A percentile compares a stretch with the other conserved stretches of the same genome.
These are phyloP conservation scores for Cyprinodon tularosa DNA, from an alignment of 2,113 vertebrate species.

Conservation along the genomic window DNA sequence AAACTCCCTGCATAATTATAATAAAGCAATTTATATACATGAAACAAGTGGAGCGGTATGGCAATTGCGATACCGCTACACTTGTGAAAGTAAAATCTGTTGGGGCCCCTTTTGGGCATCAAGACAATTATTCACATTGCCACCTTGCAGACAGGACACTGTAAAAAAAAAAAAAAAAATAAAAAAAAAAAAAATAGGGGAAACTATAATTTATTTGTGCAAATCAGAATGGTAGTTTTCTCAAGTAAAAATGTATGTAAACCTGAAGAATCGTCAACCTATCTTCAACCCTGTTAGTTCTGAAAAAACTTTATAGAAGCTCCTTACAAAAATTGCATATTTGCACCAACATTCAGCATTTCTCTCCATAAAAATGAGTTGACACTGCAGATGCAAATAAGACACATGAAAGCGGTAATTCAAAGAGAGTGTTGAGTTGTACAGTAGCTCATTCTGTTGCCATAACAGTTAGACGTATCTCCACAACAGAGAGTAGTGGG, in stretches of 20 bases:
- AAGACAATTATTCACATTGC: too few relatives aligned
- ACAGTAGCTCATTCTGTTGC: constrained; percentile 44
- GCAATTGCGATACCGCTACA: too few relatives aligned
- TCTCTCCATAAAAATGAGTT: background rate
- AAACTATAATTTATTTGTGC: too few relatives aligned
- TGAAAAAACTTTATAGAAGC: background rate
- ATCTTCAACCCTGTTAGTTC: background rate
- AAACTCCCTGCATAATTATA: too few relatives aligned
- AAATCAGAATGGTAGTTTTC: background rate
- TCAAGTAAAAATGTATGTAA: background rate
- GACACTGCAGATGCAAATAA: background rate
- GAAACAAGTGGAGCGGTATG: too few relatives aligned
- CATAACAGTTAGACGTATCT: constrained; percentile 67
- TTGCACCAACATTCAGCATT: background rate
- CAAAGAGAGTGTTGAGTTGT: constrained; percentile 30
- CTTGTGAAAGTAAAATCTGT: too few relatives aligned
- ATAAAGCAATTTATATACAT: too few relatives aligned
- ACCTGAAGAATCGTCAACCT: background rate
- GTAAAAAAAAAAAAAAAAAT: too few relatives aligned
- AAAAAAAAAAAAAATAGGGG: too few relatives aligned
- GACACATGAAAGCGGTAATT: constrained; percentile 7
- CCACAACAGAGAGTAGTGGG: constrained; percentile 59
- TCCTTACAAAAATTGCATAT: background rate
- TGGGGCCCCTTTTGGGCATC: too few relatives aligned
- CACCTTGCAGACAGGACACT: too few relatives aligned